Evolutionary conservation across 1,140 invertebrate genomes (phyloP), one percentile per base, ranked within the genome.

Genomic region (Pseudobourletiella spinata): DNA sequence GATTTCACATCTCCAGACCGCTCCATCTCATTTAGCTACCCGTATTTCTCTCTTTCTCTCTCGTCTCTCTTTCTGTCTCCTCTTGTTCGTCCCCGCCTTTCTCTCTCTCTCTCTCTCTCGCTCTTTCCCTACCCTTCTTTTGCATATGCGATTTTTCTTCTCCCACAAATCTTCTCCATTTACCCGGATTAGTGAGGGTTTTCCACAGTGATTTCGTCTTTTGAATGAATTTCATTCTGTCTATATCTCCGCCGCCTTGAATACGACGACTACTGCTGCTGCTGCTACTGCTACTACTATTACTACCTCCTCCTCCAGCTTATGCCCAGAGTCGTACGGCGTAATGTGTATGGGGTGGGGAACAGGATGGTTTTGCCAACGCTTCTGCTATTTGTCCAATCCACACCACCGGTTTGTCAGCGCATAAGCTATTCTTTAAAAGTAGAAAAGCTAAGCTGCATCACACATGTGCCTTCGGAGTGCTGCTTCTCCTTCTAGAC

Each of bases 1-100:
- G 64, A 65, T 65, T 65, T 65, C 55, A 57, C 55, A 65, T 65
- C 57, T 65, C 63, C 43, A 52, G 61, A 51, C 61, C 50, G 55
- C 54, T 50, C 30, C 55, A 63, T 63, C 54, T 63, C 61, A 63
- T 63, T 63, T 63, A 57, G 43, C 42, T 35, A 56, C 52, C 48
- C 32, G 20, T 35, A 44, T 54, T 50, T 61, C 48, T 43, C 55
- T 52, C 48, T 43, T 43, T 29, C 28, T 25, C 28, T 26, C 24
- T 52, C 22, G 11, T 29, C 50, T 52, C 50, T 52, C 32, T 39
- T 39, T n/a, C 14, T 52, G 8, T 52, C 18, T 52, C 50, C 24
- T 26, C 29, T 18, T 29, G 50, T 26, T 11, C 50, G 18, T 48
- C 8, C n/a, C n/a, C n/a, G n/a, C n/a, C n/a, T 14, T 18, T 48